A percentile compares a stretch with the other conserved stretches of the same genome.
Conservation (phyloP, 2,888 invertebrate species). For the Lacanobia oleracea region DNA sequence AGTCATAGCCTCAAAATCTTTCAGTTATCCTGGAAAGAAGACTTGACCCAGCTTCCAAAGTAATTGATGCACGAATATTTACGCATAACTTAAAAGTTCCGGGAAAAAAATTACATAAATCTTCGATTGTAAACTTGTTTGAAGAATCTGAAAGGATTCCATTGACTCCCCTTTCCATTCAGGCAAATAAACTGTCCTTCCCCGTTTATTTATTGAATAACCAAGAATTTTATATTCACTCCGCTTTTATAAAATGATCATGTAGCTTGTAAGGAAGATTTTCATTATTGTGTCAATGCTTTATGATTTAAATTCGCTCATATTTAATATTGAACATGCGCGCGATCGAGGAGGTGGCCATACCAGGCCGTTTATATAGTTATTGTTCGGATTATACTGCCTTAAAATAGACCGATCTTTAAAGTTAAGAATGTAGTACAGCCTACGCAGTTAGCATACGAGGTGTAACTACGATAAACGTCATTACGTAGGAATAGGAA, state of each 20-base stretch:
- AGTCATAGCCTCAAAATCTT: too few relatives aligned
- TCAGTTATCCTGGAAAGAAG: too few relatives aligned
- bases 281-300: constrained; percentile 58
- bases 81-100: neutral
- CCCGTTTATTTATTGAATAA: constrained; percentile 38
- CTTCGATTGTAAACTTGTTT: constrained; percentile 7
- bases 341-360: constrained; percentile 2
- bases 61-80: too few relatives aligned
- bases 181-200: constrained; percentile 32
- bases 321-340: constrained; percentile 43
- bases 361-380: constrained; percentile 5
- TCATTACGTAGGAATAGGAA: neutral
- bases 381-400: constrained; percentile 6
- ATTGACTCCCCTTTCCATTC: constrained; percentile 14
- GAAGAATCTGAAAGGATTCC: constrained; percentile 13
- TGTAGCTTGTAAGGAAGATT: constrained; percentile 52
- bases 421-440: constrained; percentile 38
- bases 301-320: constrained; percentile 59
- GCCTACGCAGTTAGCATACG: constrained; percentile 3
- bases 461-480: neutral
- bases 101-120: neutral
- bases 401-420: constrained; percentile 60
- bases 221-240: constrained; percentile 40
- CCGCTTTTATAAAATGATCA: constrained; percentile 31
- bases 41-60: too few relatives aligned